Evolutionary conservation across 2,888 invertebrate species (phyloP), one percentile per base, ranked within the genome.

Genomic region (Cryptus armator): DNA sequence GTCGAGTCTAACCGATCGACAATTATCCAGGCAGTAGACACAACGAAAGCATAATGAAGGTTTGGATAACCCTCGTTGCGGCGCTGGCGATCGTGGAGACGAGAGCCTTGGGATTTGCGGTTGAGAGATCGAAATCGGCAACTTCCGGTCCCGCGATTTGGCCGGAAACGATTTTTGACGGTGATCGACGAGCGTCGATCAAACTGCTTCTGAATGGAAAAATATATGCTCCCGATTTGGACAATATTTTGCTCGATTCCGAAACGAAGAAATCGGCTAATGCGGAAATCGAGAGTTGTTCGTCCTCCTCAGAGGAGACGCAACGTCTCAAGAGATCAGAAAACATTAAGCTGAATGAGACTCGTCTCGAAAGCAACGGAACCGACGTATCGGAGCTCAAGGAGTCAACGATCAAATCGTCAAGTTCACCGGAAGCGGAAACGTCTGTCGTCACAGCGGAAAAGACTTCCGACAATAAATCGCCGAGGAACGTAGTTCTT

Each of bases 401-500:
- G 29, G 72, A 68, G 43, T 19, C 70, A 4, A 56, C 64, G 24
- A 16, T 37, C 56, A 53, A 7, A 5, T 51, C 74, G 7, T 19
- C 53, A 62, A 56, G n/a, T 19, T 5, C 51, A 37, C 59, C 37
- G 71, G 64, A 53, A 32, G 29, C 12, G 3, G 72, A 74, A 37
- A 19, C 9, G 37, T 48, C 56, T 12, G 53, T 59, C 14, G 46
- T 19, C 32, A 75, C 32, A 1, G 1, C 19, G 14, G 76, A 76
- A 66, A 81, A 74, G 53, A 78, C 29, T 12, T 10, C 6, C 3
- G 44, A 44, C 10, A 16, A 10, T 48, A 51, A 83, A 24, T 67
- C 14, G n/a, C 88, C 87, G 0, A 86, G 83, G 66, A 91, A 90
- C 32, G 87, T 89, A 4, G 67, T 91, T 16, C 24, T 91, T 4